A percentile compares a stretch with the other conserved stretches of the same genome.
Conservation (phyloP, 1,140 invertebrate genomes). For the Cyphomyrmex costatus region DNA sequence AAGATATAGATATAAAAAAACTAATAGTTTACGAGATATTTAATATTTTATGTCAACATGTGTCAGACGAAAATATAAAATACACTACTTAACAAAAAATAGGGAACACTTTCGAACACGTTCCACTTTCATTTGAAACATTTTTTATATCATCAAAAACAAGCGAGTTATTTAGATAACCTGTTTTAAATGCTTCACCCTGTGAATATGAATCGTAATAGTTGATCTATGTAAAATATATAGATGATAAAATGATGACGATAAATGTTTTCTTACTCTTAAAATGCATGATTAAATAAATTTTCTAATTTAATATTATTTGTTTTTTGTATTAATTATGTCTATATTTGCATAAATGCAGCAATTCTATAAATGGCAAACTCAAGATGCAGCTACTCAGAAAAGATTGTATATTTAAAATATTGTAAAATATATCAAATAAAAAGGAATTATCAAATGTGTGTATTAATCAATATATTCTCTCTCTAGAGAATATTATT, state of each 20-base stretch:
- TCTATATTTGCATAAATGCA: constrained; percentile 28
- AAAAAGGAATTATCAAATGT: constrained; percentile 5
- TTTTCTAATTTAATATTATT: constrained; percentile 27
- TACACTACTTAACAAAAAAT: too few species aligned
- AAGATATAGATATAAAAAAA: too few species aligned
- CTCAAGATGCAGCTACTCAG: constrained; percentile 13
- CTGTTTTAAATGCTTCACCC: too few species aligned
- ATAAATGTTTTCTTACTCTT: constrained; percentile 33
- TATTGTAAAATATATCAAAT: neutral
- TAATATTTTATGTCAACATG: too few species aligned
- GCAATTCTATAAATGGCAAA: constrained; percentile 35
- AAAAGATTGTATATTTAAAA: constrained; percentile 22
- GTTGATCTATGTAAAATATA: constrained; percentile 29
- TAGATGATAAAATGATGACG: constrained; percentile 50
- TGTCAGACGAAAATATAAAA: too few species aligned
- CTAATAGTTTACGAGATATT: too few species aligned
- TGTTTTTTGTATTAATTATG: neutral
- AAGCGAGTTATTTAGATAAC: too few species aligned
- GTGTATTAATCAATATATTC: constrained; percentile 7
- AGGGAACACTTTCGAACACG: too few species aligned
- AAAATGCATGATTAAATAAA: constrained; percentile 20
- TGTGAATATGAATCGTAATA: constrained; percentile 13
- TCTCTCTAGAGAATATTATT: neutral
- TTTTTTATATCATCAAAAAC: too few species aligned
- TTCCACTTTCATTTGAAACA: too few species aligned